Conservation (phyloP, 2,797 vertebrate genomes). For the Hafferia zeledoni region DNA sequence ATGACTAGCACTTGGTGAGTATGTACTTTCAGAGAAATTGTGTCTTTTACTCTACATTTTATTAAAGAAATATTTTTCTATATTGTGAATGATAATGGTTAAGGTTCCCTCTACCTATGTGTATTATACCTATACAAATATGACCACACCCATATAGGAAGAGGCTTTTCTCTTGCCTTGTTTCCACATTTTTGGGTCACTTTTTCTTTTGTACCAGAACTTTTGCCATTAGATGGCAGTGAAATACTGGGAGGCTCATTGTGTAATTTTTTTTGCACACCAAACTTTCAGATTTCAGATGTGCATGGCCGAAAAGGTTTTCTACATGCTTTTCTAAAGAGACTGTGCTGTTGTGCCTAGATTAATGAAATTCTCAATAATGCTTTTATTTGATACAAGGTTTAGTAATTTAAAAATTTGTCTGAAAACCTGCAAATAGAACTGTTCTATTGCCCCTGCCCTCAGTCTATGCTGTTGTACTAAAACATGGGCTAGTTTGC, state of each 20-base stretch:
- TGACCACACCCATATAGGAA: neutral
- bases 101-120: neutral
- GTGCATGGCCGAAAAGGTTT: neutral
- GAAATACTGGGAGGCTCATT: neutral
- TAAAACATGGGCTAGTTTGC: neutral
- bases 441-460: neutral
- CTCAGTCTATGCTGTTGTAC: neutral
- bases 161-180: neutral
- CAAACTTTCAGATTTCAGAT: neutral
- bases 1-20: neutral
- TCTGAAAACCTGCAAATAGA: neutral
- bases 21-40: neutral
- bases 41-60: neutral
- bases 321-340: neutral
- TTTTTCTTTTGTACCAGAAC: neutral
- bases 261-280: neutral
- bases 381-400: neutral
- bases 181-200: neutral
- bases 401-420: neutral
- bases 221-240: conserved; percentile 17
- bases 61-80: neutral
- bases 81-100: neutral
- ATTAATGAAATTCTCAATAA: neutral
- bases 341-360: neutral
- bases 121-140: neutral